phyloP scores from a whole-genome alignment of 2,888 invertebrate genomes.

The Galerucella pusilla region DNA sequence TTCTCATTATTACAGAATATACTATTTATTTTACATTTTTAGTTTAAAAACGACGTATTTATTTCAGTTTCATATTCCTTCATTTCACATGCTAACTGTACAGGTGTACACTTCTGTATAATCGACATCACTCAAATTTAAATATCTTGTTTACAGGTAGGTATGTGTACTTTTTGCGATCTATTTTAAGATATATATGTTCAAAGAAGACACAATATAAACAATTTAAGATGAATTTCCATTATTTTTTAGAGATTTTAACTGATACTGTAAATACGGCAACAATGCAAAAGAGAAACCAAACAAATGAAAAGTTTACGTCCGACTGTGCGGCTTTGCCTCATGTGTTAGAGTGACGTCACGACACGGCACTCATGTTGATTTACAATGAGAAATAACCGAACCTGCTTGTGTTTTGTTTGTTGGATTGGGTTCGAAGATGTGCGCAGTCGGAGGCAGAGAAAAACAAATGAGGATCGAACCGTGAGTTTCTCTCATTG shows the following conservation, averaged over 20 bases:
- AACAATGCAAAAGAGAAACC: slow-evolving; percentile 12
- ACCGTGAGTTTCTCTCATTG: slow-evolving; percentile 42
- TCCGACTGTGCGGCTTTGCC: slow-evolving; percentile 60
- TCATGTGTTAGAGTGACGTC: slow-evolving; percentile 56
- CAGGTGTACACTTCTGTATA: too few relatives aligned
- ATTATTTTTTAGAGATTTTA: not conserved
- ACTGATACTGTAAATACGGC: slow-evolving; percentile 24
- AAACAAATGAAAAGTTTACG: slow-evolving; percentile 36
- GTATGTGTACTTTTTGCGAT: too few relatives aligned
- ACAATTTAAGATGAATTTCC: too few relatives aligned
- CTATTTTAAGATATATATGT: too few relatives aligned
- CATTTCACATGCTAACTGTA: too few relatives aligned
- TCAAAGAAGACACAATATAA: too few relatives aligned
- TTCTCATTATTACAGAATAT: too few relatives aligned
- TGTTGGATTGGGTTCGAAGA: slow-evolving; percentile 43
- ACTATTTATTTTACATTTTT: too few relatives aligned
- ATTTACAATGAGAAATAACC: slow-evolving; percentile 65
- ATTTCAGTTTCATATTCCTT: too few relatives aligned
- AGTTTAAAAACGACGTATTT: too few relatives aligned
- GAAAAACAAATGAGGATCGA: slow-evolving; percentile 43
- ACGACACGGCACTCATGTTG: slow-evolving; percentile 60
- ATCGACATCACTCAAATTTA: too few relatives aligned
- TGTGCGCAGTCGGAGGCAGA: slow-evolving; percentile 48
- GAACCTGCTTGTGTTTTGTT: slow-evolving; percentile 56
- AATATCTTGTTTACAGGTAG: too few relatives aligned